A percentile compares a stretch with the other conserved stretches of the same genome.
These are phyloP conservation scores for Pampus argenteus DNA, from an alignment of 2,797 vertebrate species.

Conservation along the genomic window DNA sequence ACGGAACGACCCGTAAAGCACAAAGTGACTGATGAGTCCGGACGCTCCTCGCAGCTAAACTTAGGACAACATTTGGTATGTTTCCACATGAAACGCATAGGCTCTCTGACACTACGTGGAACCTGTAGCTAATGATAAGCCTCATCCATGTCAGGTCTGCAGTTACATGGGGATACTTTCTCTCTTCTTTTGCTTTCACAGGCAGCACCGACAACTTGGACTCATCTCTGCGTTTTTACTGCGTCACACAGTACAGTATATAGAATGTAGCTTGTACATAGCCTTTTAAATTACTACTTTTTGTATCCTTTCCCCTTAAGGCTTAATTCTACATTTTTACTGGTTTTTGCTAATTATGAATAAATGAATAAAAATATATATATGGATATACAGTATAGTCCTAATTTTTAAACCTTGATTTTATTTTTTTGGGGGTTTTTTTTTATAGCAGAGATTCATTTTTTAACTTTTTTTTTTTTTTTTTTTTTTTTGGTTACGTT, in stretches of 20 bases:
- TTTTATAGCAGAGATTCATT: slow-evolving; percentile 67
- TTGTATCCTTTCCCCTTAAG: slow-evolving; percentile 91
- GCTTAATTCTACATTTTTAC: slow-evolving; percentile 92
- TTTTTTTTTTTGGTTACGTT: slow-evolving; percentile 44
- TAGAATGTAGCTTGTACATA: slow-evolving; percentile 99
- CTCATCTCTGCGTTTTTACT: slow-evolving; percentile 84
- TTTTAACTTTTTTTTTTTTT: slow-evolving; percentile 61
- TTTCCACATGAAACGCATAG: slow-evolving; percentile 7
- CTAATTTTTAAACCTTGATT: slow-evolving; percentile 64
- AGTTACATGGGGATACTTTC: slow-evolving; percentile 86
- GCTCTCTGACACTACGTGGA: slow-evolving; percentile 50
- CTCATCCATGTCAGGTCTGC: slow-evolving; percentile 77
- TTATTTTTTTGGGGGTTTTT: slow-evolving; percentile 28
- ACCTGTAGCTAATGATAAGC: slow-evolving; percentile 78
- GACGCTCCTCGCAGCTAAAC: not conserved
- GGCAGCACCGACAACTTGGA: slow-evolving; percentile 87
- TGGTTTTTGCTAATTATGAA: slow-evolving; percentile 87
- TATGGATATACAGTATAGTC: slow-evolving; percentile 67
- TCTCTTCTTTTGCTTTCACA: slow-evolving; percentile 88
- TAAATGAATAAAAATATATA: slow-evolving; percentile 76
- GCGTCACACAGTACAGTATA: slow-evolving; percentile 91
- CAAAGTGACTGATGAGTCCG: slow-evolving; percentile 64
- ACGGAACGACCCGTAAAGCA: slow-evolving; percentile 79
- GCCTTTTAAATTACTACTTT: slow-evolving; percentile 96
- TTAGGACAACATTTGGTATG: not conserved